Evolutionary conservation across 2,113 vertebrate genomes (phyloP).

Genomic region (Catagonus wagneri): DNA sequence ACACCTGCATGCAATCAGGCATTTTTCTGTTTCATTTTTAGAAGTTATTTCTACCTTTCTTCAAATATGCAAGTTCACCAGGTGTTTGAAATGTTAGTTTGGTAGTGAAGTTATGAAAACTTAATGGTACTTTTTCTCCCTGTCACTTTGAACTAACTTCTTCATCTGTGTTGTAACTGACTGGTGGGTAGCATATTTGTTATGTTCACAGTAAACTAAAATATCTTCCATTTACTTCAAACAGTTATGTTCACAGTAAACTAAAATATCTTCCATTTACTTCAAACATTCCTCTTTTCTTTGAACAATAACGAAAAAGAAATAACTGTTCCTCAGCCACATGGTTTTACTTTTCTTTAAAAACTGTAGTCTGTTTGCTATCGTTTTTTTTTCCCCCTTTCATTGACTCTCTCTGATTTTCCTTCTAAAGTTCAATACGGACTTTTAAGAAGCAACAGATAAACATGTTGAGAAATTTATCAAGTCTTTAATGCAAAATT

Average conservation of each 20-base stretch:
- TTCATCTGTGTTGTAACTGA: slow-evolving; percentile 17
- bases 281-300: slow-evolving; percentile 41
- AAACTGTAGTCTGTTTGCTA: not conserved
- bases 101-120: slow-evolving; percentile 67
- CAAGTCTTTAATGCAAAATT: not conserved
- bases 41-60: slow-evolving; percentile 51
- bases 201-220: not conserved
- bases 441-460: not conserved
- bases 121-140: slow-evolving; percentile 42
- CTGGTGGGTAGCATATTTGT: not conserved
- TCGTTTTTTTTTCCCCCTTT: not conserved
- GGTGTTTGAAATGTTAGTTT: slow-evolving; percentile 62
- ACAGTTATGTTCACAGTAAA: not conserved
- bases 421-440: not conserved
- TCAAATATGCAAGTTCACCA: slow-evolving; percentile 63
- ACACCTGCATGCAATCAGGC: slow-evolving; percentile 79
- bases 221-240: not conserved
- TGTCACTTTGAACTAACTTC: slow-evolving; percentile 58
- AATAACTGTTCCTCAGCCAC: not conserved
- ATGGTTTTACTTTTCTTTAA: slow-evolving; percentile 33
- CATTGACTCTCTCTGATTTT: not conserved
- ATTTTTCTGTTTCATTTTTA: slow-evolving; percentile 66
- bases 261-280: slow-evolving; percentile 10
- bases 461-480: slow-evolving; percentile 42
- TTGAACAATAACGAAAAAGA: not conserved